Percentiles rank a stretch among this genome's conserved stretches.
These are phyloP conservation scores for Erythrolamprus reginae DNA, from an alignment of 2,113 vertebrate genomes.

Conservation along the genomic window DNA sequence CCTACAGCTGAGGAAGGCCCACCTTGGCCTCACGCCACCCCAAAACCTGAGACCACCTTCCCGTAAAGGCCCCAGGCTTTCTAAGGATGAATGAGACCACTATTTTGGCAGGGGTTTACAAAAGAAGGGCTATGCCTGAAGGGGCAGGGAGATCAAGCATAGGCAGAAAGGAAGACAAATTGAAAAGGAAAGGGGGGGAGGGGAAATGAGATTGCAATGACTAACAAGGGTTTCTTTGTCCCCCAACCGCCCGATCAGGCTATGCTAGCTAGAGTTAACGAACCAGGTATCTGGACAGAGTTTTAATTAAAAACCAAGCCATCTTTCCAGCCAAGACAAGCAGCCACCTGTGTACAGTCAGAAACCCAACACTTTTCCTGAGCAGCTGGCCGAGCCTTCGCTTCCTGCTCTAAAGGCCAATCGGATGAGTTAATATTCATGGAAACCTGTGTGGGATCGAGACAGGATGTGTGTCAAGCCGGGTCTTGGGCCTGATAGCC, in stretches of 20 bases:
- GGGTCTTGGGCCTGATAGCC: not conserved
- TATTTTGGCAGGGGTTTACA: slow-evolving; percentile 17
- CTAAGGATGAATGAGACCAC: slow-evolving; percentile 35
- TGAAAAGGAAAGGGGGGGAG: not conserved
- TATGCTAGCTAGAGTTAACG: slow-evolving; percentile 41
- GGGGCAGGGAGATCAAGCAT: not conserved
- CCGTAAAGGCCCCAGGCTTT: not conserved
- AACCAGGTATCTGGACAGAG: slow-evolving; percentile 45
- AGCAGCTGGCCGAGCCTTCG: not conserved
- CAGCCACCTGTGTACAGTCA: slow-evolving; percentile 38
- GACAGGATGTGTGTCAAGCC: not conserved
- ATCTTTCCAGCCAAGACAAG: slow-evolving; percentile 46
- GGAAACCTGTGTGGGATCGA: not conserved
- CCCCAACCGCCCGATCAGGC: not conserved
- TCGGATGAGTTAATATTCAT: not conserved
- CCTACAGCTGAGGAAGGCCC: not conserved
- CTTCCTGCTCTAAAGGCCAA: not conserved
- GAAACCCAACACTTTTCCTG: slow-evolving; percentile 12
- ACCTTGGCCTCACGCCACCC: slow-evolving; percentile 30
- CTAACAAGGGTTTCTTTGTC: slow-evolving; percentile 63
- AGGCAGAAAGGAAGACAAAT: slow-evolving; percentile 44
- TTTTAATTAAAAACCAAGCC: slow-evolving; percentile 62
- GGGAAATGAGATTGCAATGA: slow-evolving; percentile 5
- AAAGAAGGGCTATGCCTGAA: slow-evolving; percentile 12
- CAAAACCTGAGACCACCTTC: not conserved